phyloP scores from a whole-genome alignment of 2,888 invertebrate species.

The Callinectes sapidus region DNA sequence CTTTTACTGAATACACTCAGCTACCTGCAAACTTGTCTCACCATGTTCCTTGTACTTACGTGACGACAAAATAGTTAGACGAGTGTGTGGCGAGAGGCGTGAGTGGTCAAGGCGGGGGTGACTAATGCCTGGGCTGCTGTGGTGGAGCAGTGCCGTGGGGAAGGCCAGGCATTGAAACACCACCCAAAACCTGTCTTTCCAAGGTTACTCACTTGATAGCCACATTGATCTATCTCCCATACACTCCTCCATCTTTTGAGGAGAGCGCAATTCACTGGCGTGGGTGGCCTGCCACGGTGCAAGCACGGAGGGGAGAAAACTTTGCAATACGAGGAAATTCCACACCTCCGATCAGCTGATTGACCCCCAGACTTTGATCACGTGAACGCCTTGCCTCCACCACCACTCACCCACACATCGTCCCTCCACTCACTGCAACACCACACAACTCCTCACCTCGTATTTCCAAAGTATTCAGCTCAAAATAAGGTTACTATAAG shows the following conservation, averaged over 20 bases:
- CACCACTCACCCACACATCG: neutral
- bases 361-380: neutral
- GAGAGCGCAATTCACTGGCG: neutral
- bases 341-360: neutral
- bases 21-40: no score
- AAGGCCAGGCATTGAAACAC: neutral
- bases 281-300: neutral
- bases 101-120: no score
- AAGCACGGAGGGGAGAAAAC: no score
- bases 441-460: constrained; percentile 10
- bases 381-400: neutral
- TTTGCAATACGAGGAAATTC: neutral
- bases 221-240: neutral
- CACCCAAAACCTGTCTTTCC: neutral
- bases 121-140: no score
- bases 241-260: neutral
- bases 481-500: neutral
- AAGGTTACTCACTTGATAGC: neutral
- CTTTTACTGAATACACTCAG: no score
- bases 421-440: neutral
- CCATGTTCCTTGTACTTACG: no score
- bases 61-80: no score
- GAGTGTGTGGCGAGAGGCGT: no score
- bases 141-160: neutral
- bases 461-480: neutral